phyloP scores from a whole-genome alignment of 2,797 vertebrate species.

The Chloroceryle inda region DNA sequence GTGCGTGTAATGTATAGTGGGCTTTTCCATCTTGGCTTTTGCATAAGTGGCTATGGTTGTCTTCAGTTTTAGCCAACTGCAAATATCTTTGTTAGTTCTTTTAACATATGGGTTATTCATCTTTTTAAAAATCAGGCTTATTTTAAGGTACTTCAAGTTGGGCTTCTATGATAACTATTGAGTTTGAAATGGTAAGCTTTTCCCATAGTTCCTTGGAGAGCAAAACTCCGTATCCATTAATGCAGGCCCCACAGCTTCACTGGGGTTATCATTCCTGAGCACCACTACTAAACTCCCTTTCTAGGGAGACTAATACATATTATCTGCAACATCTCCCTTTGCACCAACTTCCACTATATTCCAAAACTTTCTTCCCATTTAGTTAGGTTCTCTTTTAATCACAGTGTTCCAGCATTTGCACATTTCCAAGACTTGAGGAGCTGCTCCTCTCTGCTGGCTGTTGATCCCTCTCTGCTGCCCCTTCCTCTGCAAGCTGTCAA shows the following conservation, averaged over 20 bases:
- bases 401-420: neutral
- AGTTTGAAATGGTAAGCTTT: neutral
- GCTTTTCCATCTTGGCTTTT: neutral
- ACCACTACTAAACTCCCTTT: neutral
- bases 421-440: neutral
- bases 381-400: neutral
- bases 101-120: neutral
- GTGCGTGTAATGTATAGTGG: neutral
- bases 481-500: neutral
- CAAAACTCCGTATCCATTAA: neutral
- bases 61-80: neutral
- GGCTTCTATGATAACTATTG: neutral
- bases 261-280: neutral
- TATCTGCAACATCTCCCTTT: neutral
- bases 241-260: neutral
- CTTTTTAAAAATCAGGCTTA: neutral
- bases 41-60: neutral
- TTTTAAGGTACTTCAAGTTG: neutral
- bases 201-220: neutral
- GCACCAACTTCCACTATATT: neutral
- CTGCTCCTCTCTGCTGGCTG: neutral
- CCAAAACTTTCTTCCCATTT: neutral
- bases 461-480: neutral
- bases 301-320: neutral
- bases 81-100: neutral